Base-by-base conservation (phyloP, 2,888 invertebrate species). In the Pterostichus niger region DNA sequence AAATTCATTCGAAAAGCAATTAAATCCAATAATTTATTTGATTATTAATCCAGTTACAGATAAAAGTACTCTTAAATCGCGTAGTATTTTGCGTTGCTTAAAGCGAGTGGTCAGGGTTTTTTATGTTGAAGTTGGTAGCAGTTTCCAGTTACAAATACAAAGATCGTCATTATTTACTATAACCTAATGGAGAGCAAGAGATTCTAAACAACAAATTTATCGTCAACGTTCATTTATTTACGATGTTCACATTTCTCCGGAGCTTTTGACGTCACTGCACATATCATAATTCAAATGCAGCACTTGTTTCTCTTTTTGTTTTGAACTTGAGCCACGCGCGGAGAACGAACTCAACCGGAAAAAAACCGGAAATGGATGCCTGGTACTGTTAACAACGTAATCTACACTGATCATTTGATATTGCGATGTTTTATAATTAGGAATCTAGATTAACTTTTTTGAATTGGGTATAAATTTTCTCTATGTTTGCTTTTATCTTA, bases 211-310 rank as follows among this genome's bases (percentile, higher is more conserved):
- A 31, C 54, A 54, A 76, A 76, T 76, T 76, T 76, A 76, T 76
- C 24, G 76, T 33, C 33, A 76, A 33, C 54, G 75, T 24, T 52
- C 75, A 52, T 75, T 75, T 75, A 75, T 75, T 75, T 75, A 75
- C 52, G 49, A 75, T 75, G 75, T 9, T 75, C 52, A 35, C 75
- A 52, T 75, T 54, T 75, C 76, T 35, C 76, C 56, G 52, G 24
- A 49, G 35, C 31, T 71, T 40, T 68, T 49, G 71, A 44, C 44
- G 46, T 71, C 46, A 71, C 71, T 11, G 52, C 17, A 75, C 33
- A 75, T 76, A 56, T 76, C 76, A 76, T 76, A 76, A 76, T 56
- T 52, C 76, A 76, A 76, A 76, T 15, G 76, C 15, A 75, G 17
- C 40, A 75, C 49, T 33, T 52, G 52, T 52, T 73, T 73, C 40